Evolutionary conservation across 2,113 vertebrate species (phyloP), one percentile per base, ranked within the genome.

Genomic region (Ceratotherium simum): DNA sequence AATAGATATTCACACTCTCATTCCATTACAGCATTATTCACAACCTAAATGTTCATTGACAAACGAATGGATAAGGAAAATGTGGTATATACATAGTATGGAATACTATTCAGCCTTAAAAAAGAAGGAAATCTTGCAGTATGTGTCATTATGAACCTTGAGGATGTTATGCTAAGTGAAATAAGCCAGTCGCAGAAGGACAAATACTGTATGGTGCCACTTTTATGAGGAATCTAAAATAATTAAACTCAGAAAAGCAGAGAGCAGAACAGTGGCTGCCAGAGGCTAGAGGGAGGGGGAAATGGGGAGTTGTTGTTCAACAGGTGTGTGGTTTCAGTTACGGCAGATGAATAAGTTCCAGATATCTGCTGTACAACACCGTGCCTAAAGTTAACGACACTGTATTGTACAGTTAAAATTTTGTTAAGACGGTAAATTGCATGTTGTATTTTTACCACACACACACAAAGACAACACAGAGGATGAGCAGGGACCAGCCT

Each of bases 161-260:
- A 33, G 42, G 78, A 91, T 31, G 3, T 1, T 1, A 4, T 11
- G 29, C 6, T 5, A 7, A 42, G 13, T 8, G 64, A 36, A 13
- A 9, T 5, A 13, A 27, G 65, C 54, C 4, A 1, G 78, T 27
- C 70, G 13, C 8, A 3, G 29, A 27, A n/a, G 42, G 69, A 25
- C 33, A 31, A 1, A 11, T 0, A 1, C 56, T 13, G 42, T 20
- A 1, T 0, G 56, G 33, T 18, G 31, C 56, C 42, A 48, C 39
- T 27, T 6, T 4, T 0, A 4, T 0, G 9, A 2, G 5, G 21
- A 1, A n/a, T n/a, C 21, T 21, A 8, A 60, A 18, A 3, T 7
- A 23, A 25, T 39, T 25, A 2, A 1, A 8, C 18, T 9, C 70
- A 1, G 0, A 54, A 70, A 8, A 54, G 27, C 46, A 6, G 46